These are phyloP conservation scores for Dendroctonus ponderosae DNA, from an alignment of 1,140 invertebrate species.

Conservation along the genomic window DNA sequence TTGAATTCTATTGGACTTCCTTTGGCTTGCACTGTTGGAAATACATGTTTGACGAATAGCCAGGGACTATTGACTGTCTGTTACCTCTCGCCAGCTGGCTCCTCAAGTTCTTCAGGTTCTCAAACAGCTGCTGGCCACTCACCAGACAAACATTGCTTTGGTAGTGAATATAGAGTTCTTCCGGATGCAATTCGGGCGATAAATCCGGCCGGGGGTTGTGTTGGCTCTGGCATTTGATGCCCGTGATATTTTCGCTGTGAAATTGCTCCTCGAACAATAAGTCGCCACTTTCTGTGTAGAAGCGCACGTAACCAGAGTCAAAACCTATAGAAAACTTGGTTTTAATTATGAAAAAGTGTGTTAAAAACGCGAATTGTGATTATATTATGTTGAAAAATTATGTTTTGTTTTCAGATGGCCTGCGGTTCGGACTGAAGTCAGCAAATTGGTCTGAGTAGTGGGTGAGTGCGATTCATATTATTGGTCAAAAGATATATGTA, in stretches of 20 bases:
- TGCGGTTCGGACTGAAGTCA: no score
- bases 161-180: conserved; percentile 85
- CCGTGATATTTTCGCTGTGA: conserved; percentile 76
- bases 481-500: no score
- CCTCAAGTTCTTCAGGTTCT: conserved; percentile 74
- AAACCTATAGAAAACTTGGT: conserved; percentile 66
- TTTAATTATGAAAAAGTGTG: no score
- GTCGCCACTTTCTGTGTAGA: conserved; percentile 86
- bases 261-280: conserved; percentile 81
- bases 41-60: no score
- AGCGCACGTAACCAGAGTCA: conserved; percentile 76
- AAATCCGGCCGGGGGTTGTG: conserved; percentile 60
- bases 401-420: no score
- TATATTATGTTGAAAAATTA: no score
- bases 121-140: conserved; percentile 80
- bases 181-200: conserved; percentile 58
- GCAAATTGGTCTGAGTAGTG: no score
- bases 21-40: conserved; percentile 66
- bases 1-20: conserved; percentile 60
- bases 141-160: conserved; percentile 74
- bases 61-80: conserved; percentile 2
- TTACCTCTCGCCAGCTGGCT: conserved; percentile 79
- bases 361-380: no score
- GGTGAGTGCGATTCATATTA: no score
- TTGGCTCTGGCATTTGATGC: conserved; percentile 80